Conservation (phyloP, 2,113 vertebrate genomes). For the Cygnus atratus region DNA sequence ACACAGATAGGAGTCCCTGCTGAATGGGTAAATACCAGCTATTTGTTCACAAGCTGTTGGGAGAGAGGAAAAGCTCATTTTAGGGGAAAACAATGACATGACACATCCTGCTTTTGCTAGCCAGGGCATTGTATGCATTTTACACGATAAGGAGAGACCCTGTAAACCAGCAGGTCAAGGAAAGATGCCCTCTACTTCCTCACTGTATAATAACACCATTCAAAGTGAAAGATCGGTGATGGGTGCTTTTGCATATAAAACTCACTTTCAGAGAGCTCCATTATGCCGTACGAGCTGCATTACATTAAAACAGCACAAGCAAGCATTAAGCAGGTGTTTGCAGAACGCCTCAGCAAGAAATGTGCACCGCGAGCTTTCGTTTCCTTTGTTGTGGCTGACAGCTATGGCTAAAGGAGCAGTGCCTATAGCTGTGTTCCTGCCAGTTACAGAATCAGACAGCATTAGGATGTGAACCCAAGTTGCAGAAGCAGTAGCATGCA, state of each 20-base stretch:
- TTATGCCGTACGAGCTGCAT: not conserved
- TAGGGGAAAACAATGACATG: not conserved
- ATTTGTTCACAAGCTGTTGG: not conserved
- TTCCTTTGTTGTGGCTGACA: not conserved
- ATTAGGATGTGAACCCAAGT: not conserved
- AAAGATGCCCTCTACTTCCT: not conserved
- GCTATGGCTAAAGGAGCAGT: not conserved
- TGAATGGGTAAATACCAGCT: not conserved
- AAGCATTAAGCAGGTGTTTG: not conserved
- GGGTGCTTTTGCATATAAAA: not conserved
- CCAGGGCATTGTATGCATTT: not conserved
- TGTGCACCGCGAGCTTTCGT: not conserved
- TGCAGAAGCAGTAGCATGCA: not conserved
- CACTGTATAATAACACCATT: not conserved
- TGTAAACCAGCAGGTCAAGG: not conserved
- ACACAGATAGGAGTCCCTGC: not conserved
- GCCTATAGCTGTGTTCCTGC: not conserved
- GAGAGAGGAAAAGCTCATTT: not conserved
- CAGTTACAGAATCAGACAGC: not conserved
- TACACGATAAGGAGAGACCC: not conserved
- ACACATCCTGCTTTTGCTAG: not conserved
- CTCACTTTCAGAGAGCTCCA: not conserved
- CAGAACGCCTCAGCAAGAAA: not conserved
- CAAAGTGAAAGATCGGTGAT: not conserved
- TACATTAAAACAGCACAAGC: rapidly evolving